Evolutionary conservation across 2,888 invertebrate species (phyloP).

Genomic region (Agriopis leucophaearia): DNA sequence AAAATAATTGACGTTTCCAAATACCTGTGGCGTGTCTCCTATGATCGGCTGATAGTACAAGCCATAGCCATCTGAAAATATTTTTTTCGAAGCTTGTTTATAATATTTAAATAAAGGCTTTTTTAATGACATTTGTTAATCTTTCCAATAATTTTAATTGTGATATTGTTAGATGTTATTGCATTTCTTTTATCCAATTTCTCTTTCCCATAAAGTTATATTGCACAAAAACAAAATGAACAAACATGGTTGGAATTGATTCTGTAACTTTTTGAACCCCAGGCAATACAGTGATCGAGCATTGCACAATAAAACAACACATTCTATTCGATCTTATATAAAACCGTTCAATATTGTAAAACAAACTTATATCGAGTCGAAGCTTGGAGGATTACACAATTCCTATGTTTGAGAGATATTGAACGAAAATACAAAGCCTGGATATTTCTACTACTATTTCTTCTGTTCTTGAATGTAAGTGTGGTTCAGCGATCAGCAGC

Average conservation of each 20-base stretch:
- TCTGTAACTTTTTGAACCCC: slow-evolving; percentile 6
- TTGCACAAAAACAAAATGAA: slow-evolving; percentile 11
- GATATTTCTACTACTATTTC: background rate
- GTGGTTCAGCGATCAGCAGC: too few species aligned
- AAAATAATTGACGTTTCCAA: too few species aligned
- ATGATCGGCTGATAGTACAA: too few species aligned
- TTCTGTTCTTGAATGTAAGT: too few species aligned
- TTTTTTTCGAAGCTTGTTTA: too few species aligned
- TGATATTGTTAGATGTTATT: too few species aligned
- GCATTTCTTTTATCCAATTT: background rate
- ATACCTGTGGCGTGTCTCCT: too few species aligned
- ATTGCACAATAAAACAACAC: slow-evolving; percentile 37
- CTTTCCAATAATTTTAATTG: too few species aligned
- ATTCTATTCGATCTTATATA: slow-evolving; percentile 23
- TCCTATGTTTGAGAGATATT: slow-evolving; percentile 50
- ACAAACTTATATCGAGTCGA: slow-evolving; percentile 40
- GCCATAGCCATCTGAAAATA: too few species aligned
- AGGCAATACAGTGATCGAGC: slow-evolving; percentile 15
- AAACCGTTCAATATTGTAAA: slow-evolving; percentile 43
- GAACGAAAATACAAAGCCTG: slow-evolving; percentile 33
- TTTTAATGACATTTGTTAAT: too few species aligned
- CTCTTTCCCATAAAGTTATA: too few species aligned
- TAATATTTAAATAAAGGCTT: too few species aligned
- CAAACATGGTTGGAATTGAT: background rate
- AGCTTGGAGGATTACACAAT: slow-evolving; percentile 24